These are phyloP conservation scores for Archips xylosteana DNA, from an alignment of 2,888 invertebrate species.

Conservation along the genomic window DNA sequence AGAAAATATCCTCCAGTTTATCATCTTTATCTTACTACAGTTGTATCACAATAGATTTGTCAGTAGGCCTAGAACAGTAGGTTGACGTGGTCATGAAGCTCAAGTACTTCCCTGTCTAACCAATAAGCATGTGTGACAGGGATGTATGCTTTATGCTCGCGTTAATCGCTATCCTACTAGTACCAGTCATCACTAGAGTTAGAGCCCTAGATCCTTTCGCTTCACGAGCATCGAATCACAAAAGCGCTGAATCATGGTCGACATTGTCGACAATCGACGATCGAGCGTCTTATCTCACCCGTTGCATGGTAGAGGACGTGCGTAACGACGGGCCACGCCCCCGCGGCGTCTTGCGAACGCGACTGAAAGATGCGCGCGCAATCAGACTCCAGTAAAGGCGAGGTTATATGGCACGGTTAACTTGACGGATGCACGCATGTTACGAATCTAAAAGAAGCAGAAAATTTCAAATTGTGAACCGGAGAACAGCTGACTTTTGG, in stretches of 20 bases:
- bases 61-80: background rate
- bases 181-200: background rate
- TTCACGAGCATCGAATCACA: slow-evolving; percentile 4
- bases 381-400: slow-evolving; percentile 65
- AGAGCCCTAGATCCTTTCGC: background rate
- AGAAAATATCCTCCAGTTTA: too few species aligned
- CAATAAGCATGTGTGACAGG: background rate
- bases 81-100: too few species aligned
- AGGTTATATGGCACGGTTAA: slow-evolving; percentile 56
- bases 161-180: background rate
- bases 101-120: background rate
- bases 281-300: slow-evolving; percentile 63
- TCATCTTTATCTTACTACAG: too few species aligned
- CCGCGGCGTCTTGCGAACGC: slow-evolving; percentile 64
- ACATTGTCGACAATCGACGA: slow-evolving; percentile 44
- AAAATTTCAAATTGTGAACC: background rate
- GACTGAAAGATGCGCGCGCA: slow-evolving; percentile 79
- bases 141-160: background rate
- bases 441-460: background rate
- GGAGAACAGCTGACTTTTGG: background rate
- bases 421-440: slow-evolving; percentile 40
- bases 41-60: too few species aligned
- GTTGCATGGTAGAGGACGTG: slow-evolving; percentile 73
- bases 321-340: slow-evolving; percentile 79
- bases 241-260: slow-evolving; percentile 28